Base-by-base conservation (phyloP, 1,140 invertebrate species). In the Drosophila trapezifrons region DNA sequence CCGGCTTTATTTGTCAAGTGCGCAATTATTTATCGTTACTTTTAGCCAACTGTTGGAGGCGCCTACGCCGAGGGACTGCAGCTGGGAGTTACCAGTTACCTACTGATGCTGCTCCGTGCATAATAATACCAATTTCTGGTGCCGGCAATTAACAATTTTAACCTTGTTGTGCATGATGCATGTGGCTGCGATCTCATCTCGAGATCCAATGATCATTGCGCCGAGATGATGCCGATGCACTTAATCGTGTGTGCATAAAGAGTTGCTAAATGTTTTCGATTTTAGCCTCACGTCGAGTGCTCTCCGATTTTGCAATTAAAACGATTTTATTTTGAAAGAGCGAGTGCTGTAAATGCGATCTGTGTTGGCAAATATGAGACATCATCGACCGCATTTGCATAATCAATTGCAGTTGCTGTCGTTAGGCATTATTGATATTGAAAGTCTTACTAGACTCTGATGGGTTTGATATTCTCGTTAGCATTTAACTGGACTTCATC, bases 161-260 rank as follows among this genome's bases (percentile, higher is more conserved):
- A 77, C 77, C 78, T 75, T 86, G 85, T 81, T 78, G 76, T 81
- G 69, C 82, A 82, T 77, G 64, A 62, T 66, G 78, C 78, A 76
- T 63, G 37, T 62, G 58, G 22, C 72, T 58, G 7, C 25, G 35
- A 76, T 74, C 57, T 72, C 66, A 43, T 57, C 51, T 40, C 3
- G 40, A 17, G 40, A 7, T n/a, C 40, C 40, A 51, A 76, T 62
- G 42, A 69, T 64, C 60, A 46, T 62, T 27, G 38, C 45, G 20
- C 22, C 49, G 29, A 25, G 47, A 60, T 62, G 59, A 58, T 67
- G 58, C 38, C 42, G 59, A 64, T 55, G 58, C 32, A 57, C 43
- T 42, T 47, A 7, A 22, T 20, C 47, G 60, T 45, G 60, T 45
- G 29, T 27, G 58, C 63, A 47, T 70, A 58, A 71, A 71, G 67